phyloP scores from a whole-genome alignment of 2,113 vertebrate species.

The Alexandromys fortis region DNA sequence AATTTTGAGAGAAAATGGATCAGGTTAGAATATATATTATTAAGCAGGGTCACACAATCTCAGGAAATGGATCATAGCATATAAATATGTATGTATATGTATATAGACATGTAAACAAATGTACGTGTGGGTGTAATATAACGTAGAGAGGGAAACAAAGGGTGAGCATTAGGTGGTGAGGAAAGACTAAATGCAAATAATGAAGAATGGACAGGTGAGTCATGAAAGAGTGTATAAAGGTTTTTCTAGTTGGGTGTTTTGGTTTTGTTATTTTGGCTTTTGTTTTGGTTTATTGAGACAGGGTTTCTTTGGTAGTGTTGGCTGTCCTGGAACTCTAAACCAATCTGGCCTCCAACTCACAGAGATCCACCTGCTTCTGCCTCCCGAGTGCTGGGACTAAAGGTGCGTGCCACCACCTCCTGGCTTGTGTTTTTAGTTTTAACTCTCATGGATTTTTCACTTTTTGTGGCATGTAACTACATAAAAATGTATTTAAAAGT shows the following conservation, averaged over 20 bases:
- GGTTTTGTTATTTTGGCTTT: too few relatives aligned
- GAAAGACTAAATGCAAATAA: not conserved
- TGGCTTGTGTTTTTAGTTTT: not conserved
- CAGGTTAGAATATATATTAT: not conserved
- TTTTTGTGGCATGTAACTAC: not conserved
- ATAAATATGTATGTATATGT: not conserved
- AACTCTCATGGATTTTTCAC: not conserved
- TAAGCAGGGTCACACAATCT: not conserved
- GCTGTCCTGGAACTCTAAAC: not conserved
- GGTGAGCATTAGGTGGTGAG: not conserved
- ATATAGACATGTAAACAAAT: not conserved
- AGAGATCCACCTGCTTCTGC: not conserved
- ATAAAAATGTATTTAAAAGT: not conserved
- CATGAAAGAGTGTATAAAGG: too few relatives aligned
- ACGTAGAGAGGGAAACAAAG: not conserved
- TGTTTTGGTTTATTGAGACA: not conserved
- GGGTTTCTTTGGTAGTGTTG: not conserved
- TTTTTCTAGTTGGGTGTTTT: not conserved
- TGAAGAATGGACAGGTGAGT: not conserved
- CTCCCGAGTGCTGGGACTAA: not conserved
- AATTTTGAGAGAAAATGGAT: too few relatives aligned
- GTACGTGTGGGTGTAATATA: not conserved
- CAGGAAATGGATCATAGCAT: not conserved
- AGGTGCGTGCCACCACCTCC: not conserved
- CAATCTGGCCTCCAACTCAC: not conserved